Evolutionary conservation across 2,888 invertebrate genomes (phyloP), one percentile per base, ranked within the genome.

Genomic region (Cactoblastis cactorum): DNA sequence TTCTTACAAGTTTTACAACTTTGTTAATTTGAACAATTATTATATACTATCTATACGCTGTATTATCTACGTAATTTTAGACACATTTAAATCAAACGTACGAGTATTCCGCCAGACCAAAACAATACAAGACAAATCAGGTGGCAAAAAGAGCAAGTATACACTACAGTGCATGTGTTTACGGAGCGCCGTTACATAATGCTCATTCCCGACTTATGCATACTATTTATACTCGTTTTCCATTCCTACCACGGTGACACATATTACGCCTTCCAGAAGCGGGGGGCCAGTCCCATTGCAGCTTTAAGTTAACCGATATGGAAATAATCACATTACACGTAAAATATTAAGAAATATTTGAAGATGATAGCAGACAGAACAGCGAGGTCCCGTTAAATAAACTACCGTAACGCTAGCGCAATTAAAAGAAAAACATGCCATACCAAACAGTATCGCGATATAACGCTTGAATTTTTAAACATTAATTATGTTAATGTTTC

Each of bases 141-240:
- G 3, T 28, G 28, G 12, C 1, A 35, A 50, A 67, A 65, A 64
- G 67, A 67, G 59, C 61, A 65, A 60, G 63, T 65, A 71, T 65
- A 70, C 63, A 65, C 58, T 69, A 63, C 65, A 66, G 62, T 63
- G 67, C 69, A 69, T 70, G 77, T 85, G 84, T 84, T 85, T 87
- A 87, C 80, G 79, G 78, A 74, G 66, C 64, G 62, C 70, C 53
- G 74, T 84, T 84, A 79, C 80, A 81, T 84, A 82, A 85, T 75
- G 71, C 74, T 74, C 74, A 77, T 71, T 74, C 70, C 63, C 66
- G 67, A 59, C 61, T 64, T 74, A 72, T 70, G 67, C 67, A 62
- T 66, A 76, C 80, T 81, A 83, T 85, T 84, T 82, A 83, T 83
- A 82, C 67, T 68, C 77, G 77, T 17, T 43, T 43, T 83, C 80